Evolutionary conservation across 2,113 vertebrate genomes (phyloP).

Genomic region (Colossoma macropomum): DNA sequence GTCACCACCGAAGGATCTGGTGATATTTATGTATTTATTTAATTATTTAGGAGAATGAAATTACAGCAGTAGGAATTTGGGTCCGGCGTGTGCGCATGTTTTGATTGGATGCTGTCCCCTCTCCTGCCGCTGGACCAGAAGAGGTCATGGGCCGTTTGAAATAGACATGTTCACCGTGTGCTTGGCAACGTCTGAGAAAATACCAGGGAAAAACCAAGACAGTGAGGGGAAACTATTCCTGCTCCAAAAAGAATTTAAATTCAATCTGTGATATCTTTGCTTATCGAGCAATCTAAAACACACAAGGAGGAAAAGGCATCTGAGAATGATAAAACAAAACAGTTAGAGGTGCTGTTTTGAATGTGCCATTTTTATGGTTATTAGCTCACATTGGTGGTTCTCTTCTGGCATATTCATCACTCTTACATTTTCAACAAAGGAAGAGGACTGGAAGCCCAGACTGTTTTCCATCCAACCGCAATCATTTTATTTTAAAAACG

Average conservation of each 20-base stretch:
- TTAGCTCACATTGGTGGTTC: slow-evolving; percentile 8
- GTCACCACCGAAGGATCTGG: slow-evolving; percentile 13
- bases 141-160: slow-evolving; percentile 20
- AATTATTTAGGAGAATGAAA: slow-evolving; percentile 52
- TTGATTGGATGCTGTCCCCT: slow-evolving; percentile 43
- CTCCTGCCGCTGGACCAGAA: slow-evolving; percentile 16
- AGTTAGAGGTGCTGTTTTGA: neutral
- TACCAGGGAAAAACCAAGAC: slow-evolving; percentile 17
- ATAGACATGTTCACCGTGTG: slow-evolving; percentile 36
- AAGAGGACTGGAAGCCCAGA: neutral
- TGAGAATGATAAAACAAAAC: neutral
- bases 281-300: slow-evolving; percentile 17
- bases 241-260: neutral
- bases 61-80: slow-evolving; percentile 46
- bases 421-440: slow-evolving; percentile 24
- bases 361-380: neutral
- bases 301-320: neutral
- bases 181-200: slow-evolving; percentile 37
- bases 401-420: neutral
- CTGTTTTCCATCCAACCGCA: neutral
- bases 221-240: neutral
- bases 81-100: slow-evolving; percentile 38
- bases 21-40: slow-evolving; percentile 41
- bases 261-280: neutral
- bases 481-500: slow-evolving; percentile 9